Evolutionary conservation across 2,888 invertebrate genomes (phyloP), one percentile per base, ranked within the genome.

Genomic region (Apodemia duryi): DNA sequence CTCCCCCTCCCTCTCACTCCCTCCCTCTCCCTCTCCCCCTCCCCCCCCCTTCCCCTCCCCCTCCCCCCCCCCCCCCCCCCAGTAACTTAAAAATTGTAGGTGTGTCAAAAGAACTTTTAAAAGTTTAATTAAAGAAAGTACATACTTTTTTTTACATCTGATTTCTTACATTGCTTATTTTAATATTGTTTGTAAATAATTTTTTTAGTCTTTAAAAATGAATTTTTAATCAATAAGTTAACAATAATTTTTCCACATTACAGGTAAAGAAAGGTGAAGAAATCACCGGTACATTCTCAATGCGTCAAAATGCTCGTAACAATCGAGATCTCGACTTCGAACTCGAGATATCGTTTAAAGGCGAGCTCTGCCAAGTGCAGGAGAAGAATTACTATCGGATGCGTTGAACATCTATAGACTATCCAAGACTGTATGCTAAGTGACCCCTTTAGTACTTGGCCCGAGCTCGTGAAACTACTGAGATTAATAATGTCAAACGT

Each of bases 241-340:
- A 10, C 6, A 11, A 62, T 21, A 41, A 62, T 38, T 11, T 21
- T 60, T 46, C 52, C 11, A 21, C 6, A 29, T 70, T 70, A 1
- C 84, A 92, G 92, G 92, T 98, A 49, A 99, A 99, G 84, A 97
- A 98, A 78, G 95, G 95, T 65, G 99, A 99, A 84, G 98, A 98
- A 84, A 95, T 99, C 67, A 95, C 94, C 64, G 99, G 99, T 38
- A 94, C 95, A 7, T 98, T 99, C 85, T 94, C 95, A 64, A 97
- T 99, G 96, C 96, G 96, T 74, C 99, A 99, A 61, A 99, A 99
- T 91, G 96, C 96, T 68, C 94, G 98, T 68, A 99, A 99, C 90
- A 98, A 97, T 88, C 95, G 99, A 63, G 99, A 99, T 87, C 94
- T 99, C 71, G 99, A 99, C 91, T 99, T 99, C 86, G 95, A 95